Base-by-base conservation (phyloP, 1,140 invertebrate genomes). In the Portunus trituberculatus region DNA sequence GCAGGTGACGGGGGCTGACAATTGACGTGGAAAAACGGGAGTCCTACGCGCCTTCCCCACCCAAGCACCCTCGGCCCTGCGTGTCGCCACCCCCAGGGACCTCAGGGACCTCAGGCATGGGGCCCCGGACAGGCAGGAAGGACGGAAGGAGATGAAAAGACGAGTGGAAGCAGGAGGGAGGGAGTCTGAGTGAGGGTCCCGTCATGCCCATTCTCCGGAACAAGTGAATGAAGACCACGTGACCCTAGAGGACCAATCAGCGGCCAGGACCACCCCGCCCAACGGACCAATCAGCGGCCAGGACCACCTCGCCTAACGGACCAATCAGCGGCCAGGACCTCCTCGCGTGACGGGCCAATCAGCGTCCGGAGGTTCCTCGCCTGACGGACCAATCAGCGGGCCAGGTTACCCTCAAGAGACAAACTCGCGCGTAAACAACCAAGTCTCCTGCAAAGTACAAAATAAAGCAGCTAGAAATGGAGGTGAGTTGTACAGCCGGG, bases 391-490 rank as follows among this genome's bases (percentile, higher is more conserved):
- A 93, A 93, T 93, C 92, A 93, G 92, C 92, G 92, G 59, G 76
- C 92, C 14, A 48, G 82, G 39, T 83, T 93, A 45, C 31, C 76
- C 92, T n/a, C 46, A 29, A 39, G 16, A 59, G 84, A 39, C 59
- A 45, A 91, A 90, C 25, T 91, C 94, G n/a, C 89, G 67, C 82
- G 83, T 89, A 76, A 92, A 95, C 94, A 95, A 76, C 48, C 29
- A 88, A 48, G 84, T 92, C 94, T 92, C 83, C 94, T 88, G 52
- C 92, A 95, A 95, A 95, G 94, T 95, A 95, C 94, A 95, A 95
- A 95, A 95, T 95, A 95, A 88, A 89, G 94, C 94, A 92, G 91
- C 91, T 95, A n/a, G 94, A 95, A 88, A 95, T 95, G 94, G 94
- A 95, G 94, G 94, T 95, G 87, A 32, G 93, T 90, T 29, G 12